A percentile compares a stretch with the other conserved stretches of the same genome.
Conservation (phyloP, 23 tunicate genomes). For the Clavelina lepadiformis region DNA sequence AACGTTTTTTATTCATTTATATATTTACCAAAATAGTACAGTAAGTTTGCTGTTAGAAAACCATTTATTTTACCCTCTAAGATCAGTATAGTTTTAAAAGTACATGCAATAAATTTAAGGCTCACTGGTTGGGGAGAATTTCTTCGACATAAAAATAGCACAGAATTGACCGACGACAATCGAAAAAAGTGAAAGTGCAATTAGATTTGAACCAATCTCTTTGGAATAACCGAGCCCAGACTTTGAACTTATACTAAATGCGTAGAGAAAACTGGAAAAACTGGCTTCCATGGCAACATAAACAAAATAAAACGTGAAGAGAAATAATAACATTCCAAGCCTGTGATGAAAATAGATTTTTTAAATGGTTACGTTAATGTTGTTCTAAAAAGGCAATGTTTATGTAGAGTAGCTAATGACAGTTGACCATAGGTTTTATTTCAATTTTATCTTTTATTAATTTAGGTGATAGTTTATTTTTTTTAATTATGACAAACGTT, state of each 20-base stretch:
- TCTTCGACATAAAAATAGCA: conserved; percentile 39
- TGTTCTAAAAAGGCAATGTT: no score
- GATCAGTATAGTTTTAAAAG: neutral
- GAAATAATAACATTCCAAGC: conserved; percentile 7
- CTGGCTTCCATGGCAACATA: conserved; percentile 27
- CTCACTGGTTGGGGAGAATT: conserved; percentile 36
- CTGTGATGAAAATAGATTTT: conserved; percentile 1
- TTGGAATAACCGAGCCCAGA: conserved; percentile 32
- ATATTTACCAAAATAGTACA: neutral
- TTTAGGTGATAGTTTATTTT: no score
- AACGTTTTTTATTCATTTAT: neutral
- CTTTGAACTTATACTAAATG: conserved; percentile 14
- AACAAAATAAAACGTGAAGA: conserved; percentile 30
- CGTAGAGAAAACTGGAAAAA: conserved; percentile 20
- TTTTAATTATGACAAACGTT: neutral
- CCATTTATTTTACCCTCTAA: neutral
- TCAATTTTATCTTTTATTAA: no score
- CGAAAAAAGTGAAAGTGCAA: conserved; percentile 6
- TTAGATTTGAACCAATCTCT: conserved; percentile 13
- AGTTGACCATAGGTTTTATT: no score
- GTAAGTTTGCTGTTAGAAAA: neutral
- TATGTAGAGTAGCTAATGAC: no score
- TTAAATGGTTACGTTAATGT: no score
- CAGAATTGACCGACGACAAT: conserved; percentile 34
- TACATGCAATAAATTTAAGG: neutral